Conservation (phyloP, 2,113 vertebrate species). For the Alethe castanea region DNA sequence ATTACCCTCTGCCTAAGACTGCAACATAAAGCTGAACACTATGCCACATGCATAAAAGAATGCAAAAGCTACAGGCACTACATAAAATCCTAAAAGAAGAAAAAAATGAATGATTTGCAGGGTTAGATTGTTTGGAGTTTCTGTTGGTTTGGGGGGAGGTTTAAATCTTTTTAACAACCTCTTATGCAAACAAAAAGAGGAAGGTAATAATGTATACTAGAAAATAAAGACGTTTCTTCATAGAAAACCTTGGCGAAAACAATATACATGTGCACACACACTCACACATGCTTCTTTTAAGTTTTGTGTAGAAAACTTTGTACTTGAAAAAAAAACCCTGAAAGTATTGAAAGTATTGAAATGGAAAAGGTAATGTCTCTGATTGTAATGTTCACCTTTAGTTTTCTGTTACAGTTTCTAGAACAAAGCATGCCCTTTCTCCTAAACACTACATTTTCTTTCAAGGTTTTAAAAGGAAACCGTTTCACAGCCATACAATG, state of each 20-base stretch:
- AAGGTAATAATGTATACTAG: background rate
- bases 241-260: background rate
- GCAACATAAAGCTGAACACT: accelerated
- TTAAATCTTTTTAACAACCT: conserved; percentile 32
- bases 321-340: background rate
- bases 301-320: background rate
- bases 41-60: background rate
- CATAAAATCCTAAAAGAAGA: background rate
- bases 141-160: background rate
- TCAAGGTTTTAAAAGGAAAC: background rate
- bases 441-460: background rate
- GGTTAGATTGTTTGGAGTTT: background rate
- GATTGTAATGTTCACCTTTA: background rate
- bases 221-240: conserved; percentile 7
- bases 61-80: background rate
- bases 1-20: background rate
- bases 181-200: conserved; percentile 13
- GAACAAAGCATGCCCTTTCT: background rate
- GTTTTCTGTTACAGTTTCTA: background rate
- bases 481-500: background rate
- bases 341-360: background rate
- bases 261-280: background rate
- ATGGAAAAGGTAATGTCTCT: background rate
- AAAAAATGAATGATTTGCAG: background rate
- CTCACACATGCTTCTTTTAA: background rate